Evolutionary conservation across 1,140 invertebrate genomes (phyloP).

Genomic region (Sitodiplosis mosellana): DNA sequence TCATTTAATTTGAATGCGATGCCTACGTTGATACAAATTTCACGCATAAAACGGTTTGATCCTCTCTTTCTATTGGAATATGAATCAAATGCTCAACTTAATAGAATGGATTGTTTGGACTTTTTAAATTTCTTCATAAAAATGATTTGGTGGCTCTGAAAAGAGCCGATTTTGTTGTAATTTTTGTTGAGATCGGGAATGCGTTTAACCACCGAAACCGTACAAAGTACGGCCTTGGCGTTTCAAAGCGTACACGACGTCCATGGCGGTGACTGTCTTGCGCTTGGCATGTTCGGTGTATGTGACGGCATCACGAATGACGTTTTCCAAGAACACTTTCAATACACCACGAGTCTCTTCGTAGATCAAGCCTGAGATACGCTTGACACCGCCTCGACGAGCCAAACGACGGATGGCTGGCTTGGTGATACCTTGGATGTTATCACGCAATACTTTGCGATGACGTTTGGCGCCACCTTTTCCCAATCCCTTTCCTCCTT

Average conservation of each 20-base stretch:
- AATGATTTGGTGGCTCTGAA: no score
- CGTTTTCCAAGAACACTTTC: constrained; percentile 65
- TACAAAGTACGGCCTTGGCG: constrained; percentile 54
- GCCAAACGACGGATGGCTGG: constrained; percentile 35
- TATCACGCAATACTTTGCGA: constrained; percentile 43
- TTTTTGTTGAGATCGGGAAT: no score
- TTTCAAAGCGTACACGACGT: constrained; percentile 72
- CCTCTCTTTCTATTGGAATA: no score
- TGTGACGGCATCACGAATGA: constrained; percentile 66
- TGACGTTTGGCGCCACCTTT: constrained; percentile 52
- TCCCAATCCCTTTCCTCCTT: constrained; percentile 46
- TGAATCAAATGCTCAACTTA: no score
- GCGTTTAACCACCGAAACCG: constrained; percentile 40
- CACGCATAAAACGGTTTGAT: no score
- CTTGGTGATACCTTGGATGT: constrained; percentile 45
- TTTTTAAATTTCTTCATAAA: no score
- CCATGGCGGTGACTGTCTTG: constrained; percentile 73
- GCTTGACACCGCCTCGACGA: constrained; percentile 54
- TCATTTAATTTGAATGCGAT: no score
- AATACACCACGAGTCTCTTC: constrained; percentile 49
- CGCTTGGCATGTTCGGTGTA: constrained; percentile 68
- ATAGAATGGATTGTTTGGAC: no score
- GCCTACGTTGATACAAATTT: no score
- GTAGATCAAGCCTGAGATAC: constrained; percentile 55
- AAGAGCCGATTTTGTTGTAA: no score